Conservation (phyloP, 2,113 vertebrate genomes). For the Leiothrix lutea region DNA sequence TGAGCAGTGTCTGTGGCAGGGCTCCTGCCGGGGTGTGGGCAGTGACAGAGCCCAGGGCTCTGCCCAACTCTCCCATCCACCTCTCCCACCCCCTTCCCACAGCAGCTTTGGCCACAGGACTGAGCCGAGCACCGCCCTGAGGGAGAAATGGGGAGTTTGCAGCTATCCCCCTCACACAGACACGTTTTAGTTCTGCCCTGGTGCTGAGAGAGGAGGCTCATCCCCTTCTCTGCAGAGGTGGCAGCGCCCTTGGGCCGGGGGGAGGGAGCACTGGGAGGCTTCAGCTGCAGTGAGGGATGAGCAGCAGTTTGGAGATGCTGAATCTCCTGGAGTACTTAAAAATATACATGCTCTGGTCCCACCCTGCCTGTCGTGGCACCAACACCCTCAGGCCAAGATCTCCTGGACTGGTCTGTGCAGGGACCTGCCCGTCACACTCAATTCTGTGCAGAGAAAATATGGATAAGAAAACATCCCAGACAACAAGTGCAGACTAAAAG, state of each 20-base stretch:
- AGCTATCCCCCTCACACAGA: accelerated
- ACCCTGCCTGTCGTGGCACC: accelerated
- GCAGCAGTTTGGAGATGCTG: not conserved
- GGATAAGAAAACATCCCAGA: accelerated
- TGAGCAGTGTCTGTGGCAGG: not conserved
- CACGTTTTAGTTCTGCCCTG: accelerated
- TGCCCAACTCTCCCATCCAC: not conserved
- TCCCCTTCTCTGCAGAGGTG: accelerated
- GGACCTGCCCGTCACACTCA: accelerated
- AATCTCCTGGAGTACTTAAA: not conserved
- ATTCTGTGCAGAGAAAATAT: accelerated
- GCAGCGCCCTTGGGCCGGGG: accelerated
- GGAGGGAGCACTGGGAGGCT: accelerated
- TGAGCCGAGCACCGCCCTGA: not conserved
- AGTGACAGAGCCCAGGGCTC: accelerated
- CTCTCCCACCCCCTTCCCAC: not conserved
- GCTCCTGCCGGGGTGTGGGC: accelerated
- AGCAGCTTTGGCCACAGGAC: accelerated
- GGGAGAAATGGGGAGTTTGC: not conserved
- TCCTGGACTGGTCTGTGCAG: accelerated
- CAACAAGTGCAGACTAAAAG: not conserved
- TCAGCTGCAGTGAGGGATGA: accelerated
- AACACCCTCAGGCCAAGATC: accelerated
- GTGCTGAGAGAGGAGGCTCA: not conserved
- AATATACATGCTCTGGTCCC: accelerated